Conservation (phyloP, 2,113 vertebrate species). For the Helogale parvula region DNA sequence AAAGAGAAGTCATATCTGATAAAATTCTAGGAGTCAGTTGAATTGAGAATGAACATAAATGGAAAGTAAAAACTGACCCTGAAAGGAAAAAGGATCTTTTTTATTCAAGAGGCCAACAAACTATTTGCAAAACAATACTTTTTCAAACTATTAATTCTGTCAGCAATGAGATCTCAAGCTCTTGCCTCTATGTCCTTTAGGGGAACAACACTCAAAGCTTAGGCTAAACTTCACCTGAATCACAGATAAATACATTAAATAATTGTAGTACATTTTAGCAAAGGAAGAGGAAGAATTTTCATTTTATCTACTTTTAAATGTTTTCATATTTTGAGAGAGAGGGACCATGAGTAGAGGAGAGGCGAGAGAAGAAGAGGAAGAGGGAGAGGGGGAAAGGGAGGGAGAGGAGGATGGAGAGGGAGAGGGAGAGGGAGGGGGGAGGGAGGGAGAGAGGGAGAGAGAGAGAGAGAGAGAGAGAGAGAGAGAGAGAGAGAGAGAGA, state of each 20-base stretch:
- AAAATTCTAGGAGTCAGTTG: neutral
- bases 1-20: neutral
- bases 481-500: too few species aligned
- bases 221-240: slow-evolving; percentile 39
- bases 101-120: neutral
- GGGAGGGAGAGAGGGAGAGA: too few species aligned
- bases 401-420: too few species aligned
- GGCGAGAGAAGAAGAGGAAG: too few species aligned
- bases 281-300: slow-evolving; percentile 40
- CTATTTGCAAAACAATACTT: neutral
- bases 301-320: neutral
- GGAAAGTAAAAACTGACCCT: neutral
- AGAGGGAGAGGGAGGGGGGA: too few species aligned
- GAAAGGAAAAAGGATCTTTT: neutral
- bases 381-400: too few species aligned
- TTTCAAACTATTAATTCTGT: slow-evolving; percentile 32
- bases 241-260: slow-evolving; percentile 45
- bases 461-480: too few species aligned
- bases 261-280: slow-evolving; percentile 27
- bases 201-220: slow-evolving; percentile 19
- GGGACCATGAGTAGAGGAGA: too few species aligned
- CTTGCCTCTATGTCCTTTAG: slow-evolving; percentile 34
- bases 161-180: neutral
- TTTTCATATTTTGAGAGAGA: too few species aligned
- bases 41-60: neutral